Percentiles rank a stretch among this genome's conserved stretches.
phyloP scores from a whole-genome alignment of 2,797 vertebrate species.

The Phataginus tricuspis region DNA sequence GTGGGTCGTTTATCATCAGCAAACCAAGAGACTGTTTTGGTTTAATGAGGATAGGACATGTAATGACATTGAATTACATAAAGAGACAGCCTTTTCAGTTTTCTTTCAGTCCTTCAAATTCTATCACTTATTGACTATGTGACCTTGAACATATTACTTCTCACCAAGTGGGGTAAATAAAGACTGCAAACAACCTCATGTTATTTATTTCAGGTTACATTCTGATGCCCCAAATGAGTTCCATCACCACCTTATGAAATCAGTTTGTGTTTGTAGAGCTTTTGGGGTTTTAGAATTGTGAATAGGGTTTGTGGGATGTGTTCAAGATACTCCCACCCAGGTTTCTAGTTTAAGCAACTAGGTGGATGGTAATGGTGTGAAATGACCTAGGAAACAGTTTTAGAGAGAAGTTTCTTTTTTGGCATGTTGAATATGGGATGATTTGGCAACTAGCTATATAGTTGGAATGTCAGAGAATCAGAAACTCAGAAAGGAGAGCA shows the following conservation, averaged over 20 bases:
- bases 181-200: not conserved
- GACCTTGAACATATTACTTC: not conserved
- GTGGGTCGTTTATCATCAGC: not conserved
- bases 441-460: not conserved
- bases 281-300: not conserved
- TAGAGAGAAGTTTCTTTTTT: not conserved
- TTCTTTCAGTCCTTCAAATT: not conserved
- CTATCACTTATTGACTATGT: not conserved
- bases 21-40: not conserved
- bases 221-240: not conserved
- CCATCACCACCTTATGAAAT: too few species aligned
- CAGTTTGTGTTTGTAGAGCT: not conserved
- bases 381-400: not conserved
- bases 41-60: not conserved
- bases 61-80: not conserved
- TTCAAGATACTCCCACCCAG: not conserved
- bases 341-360: not conserved
- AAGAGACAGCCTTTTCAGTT: not conserved
- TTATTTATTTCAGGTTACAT: not conserved
- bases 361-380: not conserved
- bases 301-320: not conserved
- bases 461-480: not conserved
- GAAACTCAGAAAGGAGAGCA: not conserved
- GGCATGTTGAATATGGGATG: not conserved
- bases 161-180: not conserved